Conservation (phyloP, 2,888 invertebrate species). For the Branchipolynoe longqiensis region DNA sequence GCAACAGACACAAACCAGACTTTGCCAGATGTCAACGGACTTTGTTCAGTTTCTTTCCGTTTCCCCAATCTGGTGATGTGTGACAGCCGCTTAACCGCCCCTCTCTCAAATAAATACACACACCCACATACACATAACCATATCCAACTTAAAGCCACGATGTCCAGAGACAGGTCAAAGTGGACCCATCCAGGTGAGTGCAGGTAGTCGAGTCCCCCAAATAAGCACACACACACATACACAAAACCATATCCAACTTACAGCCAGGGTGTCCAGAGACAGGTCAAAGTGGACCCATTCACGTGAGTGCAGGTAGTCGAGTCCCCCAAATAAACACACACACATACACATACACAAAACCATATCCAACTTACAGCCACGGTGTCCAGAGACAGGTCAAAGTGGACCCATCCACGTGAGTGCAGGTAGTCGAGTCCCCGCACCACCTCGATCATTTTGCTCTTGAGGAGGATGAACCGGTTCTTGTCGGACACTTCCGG, state of each 20-base stretch:
- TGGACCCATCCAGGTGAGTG: conserved; percentile 69
- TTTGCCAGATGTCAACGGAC: no score
- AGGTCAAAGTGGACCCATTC: conserved; percentile 70
- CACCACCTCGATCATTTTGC: conserved; percentile 67
- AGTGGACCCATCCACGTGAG: conserved; percentile 68
- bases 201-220: conserved; percentile 69
- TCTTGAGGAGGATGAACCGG: conserved; percentile 63
- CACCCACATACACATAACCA: no score
- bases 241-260: no score
- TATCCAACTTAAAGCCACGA: conserved; percentile 71
- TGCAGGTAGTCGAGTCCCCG: conserved; percentile 71
- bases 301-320: conserved; percentile 70
- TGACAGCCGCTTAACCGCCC: no score
- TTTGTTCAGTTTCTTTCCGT: no score
- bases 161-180: conserved; percentile 71
- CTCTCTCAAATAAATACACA: no score
- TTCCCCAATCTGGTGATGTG: no score
- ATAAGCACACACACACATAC: no score
- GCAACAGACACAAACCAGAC: no score
- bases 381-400: conserved; percentile 72
- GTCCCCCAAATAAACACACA: no score
- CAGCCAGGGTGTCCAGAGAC: conserved; percentile 71
- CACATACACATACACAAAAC: no score
- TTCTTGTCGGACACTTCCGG: conserved; percentile 63
- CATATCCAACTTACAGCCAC: conserved; percentile 69